Evolutionary conservation across 1,140 invertebrate species (phyloP), one percentile per base, ranked within the genome.

Genomic region (Tetragonula clypearis): DNA sequence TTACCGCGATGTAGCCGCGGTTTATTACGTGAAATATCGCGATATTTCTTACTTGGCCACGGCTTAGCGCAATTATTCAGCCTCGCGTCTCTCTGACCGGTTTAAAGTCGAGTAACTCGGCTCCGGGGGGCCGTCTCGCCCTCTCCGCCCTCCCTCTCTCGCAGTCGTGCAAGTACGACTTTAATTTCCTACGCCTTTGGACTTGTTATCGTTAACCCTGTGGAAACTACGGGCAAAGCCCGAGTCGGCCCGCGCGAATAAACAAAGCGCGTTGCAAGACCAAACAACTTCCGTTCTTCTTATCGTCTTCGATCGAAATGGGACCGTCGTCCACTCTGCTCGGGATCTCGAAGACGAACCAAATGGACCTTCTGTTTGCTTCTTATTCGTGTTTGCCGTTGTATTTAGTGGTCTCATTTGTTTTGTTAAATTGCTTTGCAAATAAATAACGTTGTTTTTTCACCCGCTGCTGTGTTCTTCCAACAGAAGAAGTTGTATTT

Each of bases 11-110:
- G 79, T 85, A 68, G 79, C 77, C 87, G 78, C 80, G 84, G 85
- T 82, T 88, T 82, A 88, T 89, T 89, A 82, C 87, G 84, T 84
- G 77, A 89, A 88, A 89, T 89, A 89, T 86, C 80, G 71, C 68
- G 55, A 68, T 82, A 89, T 78, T 88, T 84, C 76, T 69, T 69
- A 83, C 79, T 80, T 89, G 56, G 69, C 69, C 83, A 80, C 71
- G 78, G 84, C 85, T 88, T 88, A 89, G 83, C 84, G 84, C 84
- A 86, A 88, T 87, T 86, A 88, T 88, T 88, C 84, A 83, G 80
- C 71, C 69, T 79, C 78, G 80, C 87, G 78, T 89, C 76, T 68
- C 72, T 60, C 75, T 88, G 85, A 88, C 80, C 66, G 66, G 66
- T 89, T 89, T 86, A 86, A 89, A 84, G 81, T 84, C 68, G 68